phyloP scores from a whole-genome alignment of 2,888 invertebrate species.

The Dermolepida albohirtum region DNA sequence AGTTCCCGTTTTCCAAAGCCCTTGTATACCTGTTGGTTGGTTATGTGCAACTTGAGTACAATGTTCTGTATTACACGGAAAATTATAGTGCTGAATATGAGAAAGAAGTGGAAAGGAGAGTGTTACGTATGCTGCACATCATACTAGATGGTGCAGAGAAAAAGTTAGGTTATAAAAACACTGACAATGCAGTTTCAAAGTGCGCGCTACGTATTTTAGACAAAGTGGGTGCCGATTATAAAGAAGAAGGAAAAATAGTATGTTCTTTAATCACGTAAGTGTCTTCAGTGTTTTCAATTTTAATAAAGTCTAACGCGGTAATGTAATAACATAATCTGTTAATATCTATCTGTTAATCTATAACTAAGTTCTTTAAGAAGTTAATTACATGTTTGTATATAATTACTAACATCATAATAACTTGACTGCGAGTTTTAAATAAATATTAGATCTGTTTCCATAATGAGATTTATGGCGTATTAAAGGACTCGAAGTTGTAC shows the following conservation, averaged over 20 bases:
- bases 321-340: too few species aligned
- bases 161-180: slow-evolving; percentile 2
- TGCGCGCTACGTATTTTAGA: slow-evolving; percentile 19
- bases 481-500: too few species aligned
- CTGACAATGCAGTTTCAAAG: slow-evolving; percentile 2
- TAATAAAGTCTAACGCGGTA: too few species aligned
- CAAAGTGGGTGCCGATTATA: slow-evolving; percentile 8
- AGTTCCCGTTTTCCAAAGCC: slow-evolving; percentile 44
- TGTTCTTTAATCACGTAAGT: slow-evolving; percentile 24
- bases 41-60: slow-evolving; percentile 55
- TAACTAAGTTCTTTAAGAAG: too few species aligned
- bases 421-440: too few species aligned
- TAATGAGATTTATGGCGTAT: too few species aligned
- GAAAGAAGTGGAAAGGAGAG: slow-evolving; percentile 47
- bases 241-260: slow-evolving; percentile 7
- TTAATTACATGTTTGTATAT: too few species aligned
- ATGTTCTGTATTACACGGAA: slow-evolving; percentile 51
- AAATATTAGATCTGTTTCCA: too few species aligned
- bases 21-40: slow-evolving; percentile 50
- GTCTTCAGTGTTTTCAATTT: neutral
- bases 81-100: slow-evolving; percentile 45
- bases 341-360: too few species aligned
- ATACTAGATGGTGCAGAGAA: slow-evolving; percentile 31
- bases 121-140: slow-evolving; percentile 42
- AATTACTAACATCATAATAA: too few species aligned